phyloP scores from a whole-genome alignment of 2,888 invertebrate genomes.

The Diplolepis rosae region DNA sequence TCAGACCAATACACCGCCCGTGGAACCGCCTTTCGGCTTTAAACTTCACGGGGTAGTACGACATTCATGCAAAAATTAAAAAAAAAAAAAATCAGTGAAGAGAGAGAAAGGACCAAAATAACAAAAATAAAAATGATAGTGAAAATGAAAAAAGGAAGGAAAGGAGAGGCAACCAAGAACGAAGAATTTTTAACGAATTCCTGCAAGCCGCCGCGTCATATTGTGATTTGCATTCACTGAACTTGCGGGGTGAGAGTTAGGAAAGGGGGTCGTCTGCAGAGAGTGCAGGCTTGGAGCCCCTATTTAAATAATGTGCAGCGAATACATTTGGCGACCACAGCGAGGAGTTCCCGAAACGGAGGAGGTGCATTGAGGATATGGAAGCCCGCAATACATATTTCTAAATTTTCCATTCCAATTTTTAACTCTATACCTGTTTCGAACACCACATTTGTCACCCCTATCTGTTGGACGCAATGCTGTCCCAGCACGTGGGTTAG shows the following conservation, averaged over 20 bases:
- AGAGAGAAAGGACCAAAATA: constrained; percentile 36
- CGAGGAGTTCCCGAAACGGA: too few relatives aligned
- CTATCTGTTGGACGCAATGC: constrained; percentile 39
- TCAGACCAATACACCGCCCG: too few relatives aligned
- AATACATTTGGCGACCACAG: constrained; percentile 48
- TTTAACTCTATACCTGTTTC: constrained; percentile 31
- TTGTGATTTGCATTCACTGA: constrained; percentile 55
- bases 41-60: too few relatives aligned
- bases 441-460: constrained; percentile 39
- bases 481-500: constrained; percentile 23
- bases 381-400: constrained; percentile 38
- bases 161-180: constrained; percentile 50
- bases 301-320: constrained; percentile 51
- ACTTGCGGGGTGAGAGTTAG: constrained; percentile 22
- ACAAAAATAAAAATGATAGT: background rate
- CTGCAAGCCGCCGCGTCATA: constrained; percentile 49
- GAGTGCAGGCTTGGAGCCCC: constrained; percentile 39
- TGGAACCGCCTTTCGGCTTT: too few relatives aligned
- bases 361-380: constrained; percentile 36
- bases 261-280: constrained; percentile 44
- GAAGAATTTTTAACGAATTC: constrained; percentile 54
- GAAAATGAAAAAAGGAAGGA: constrained; percentile 8
- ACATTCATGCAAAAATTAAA: too few relatives aligned
- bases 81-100: constrained; percentile 31
- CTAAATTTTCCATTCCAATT: constrained; percentile 44